These are phyloP conservation scores for Thunnus thynnus DNA, from an alignment of 2,113 vertebrate species.

Conservation along the genomic window DNA sequence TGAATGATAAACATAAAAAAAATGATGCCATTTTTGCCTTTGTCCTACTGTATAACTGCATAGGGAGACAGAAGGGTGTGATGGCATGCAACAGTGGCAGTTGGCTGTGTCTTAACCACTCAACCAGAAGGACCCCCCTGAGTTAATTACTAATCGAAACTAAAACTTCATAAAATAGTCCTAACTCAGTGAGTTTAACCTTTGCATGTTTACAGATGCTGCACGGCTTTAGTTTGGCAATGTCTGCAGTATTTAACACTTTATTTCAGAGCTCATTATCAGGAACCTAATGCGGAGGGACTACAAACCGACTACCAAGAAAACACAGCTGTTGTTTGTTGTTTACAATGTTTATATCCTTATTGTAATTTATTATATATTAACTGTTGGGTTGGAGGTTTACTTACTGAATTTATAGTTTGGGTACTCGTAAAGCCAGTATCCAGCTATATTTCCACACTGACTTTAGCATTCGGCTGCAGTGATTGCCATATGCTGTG, in stretches of 20 bases:
- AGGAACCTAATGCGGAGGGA: background rate
- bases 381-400: too few species aligned
- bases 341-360: background rate
- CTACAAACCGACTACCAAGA: background rate
- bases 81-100: background rate
- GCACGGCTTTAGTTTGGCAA: background rate
- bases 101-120: background rate
- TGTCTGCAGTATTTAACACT: background rate
- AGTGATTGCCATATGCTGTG: too few species aligned
- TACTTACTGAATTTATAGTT: too few species aligned
- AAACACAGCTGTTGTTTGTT: background rate
- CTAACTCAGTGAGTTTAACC: background rate
- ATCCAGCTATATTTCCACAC: too few species aligned
- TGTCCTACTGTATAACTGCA: too few species aligned
- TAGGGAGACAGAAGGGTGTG: background rate
- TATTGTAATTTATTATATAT: too few species aligned
- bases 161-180: background rate
- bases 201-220: background rate
- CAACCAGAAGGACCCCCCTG: background rate
- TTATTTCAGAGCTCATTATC: conserved; percentile 1
- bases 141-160: background rate
- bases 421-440: too few species aligned
- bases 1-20: too few species aligned
- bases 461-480: too few species aligned
- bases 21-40: too few species aligned